Base-by-base conservation (phyloP, 2,113 vertebrate genomes). In the Sphyrna mokarran region DNA sequence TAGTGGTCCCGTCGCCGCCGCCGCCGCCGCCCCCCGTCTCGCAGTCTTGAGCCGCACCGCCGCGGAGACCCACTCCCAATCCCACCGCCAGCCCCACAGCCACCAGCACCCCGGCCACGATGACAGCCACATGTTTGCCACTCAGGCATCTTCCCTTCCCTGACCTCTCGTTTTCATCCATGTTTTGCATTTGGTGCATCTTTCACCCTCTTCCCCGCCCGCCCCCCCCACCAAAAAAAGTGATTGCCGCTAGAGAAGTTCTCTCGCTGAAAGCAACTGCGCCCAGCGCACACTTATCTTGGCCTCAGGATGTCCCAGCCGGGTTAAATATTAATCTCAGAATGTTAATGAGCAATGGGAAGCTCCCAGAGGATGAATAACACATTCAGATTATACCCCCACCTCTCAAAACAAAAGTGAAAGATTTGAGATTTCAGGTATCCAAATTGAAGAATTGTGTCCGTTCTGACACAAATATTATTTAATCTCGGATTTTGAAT, bases 261-360 rank as follows among this genome's bases (percentile, higher is more conserved):
- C 33, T 97, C 94, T 94, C 95, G 96, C 97, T 97, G 97, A 96
- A 97, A 98, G 96, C 96, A 86, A 37, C 58, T 43, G 3, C 20
- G 66, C 20, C 68, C n/a, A 63, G 89, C 86, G 54, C 68, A n/a
- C 0, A 0, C 95, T 96, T 96, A 95, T 96, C 91, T 96, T 3
- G 3, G 96, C 48, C 96, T 96, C 96, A 96, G 40, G 68, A 97
- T 96, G 97, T 96, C 89, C 97, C 83, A 96, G 93, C 96, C 96
- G 23, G 96, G 98, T 98, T 98, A 99, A 98, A 98, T 97, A 98
- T 98, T 97, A 97, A 98, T 97, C 97, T 97, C 96, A 95, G 96
- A 96, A 96, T 96, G 97, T 98, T 98, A 98, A 97, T 98, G 97
- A 98, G 96, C 97, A 97, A 96, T 96, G 83, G 96, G 96, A 96